These are phyloP conservation scores for Ammospiza caudacuta DNA, from an alignment of 2,113 vertebrate species.

Conservation along the genomic window DNA sequence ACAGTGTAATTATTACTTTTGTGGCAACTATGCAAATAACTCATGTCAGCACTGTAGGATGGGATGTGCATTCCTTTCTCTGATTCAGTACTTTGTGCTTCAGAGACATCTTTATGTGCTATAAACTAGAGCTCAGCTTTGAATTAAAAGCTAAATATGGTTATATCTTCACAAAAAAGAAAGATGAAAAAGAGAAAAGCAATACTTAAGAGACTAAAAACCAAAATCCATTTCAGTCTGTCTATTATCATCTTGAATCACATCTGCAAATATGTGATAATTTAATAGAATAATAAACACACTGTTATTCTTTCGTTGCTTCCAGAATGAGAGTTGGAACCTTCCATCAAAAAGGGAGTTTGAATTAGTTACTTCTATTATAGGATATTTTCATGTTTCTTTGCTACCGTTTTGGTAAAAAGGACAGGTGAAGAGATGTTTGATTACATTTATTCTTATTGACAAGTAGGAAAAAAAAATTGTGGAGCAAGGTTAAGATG, in stretches of 20 bases:
- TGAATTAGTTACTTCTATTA: background rate
- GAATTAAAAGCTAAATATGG: slow-evolving; percentile 28
- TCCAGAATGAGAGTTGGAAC: background rate
- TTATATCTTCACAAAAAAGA: background rate
- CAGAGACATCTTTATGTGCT: slow-evolving; percentile 46
- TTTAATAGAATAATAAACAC: background rate
- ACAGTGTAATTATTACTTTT: slow-evolving; percentile 77
- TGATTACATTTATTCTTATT: background rate
- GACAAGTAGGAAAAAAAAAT: background rate
- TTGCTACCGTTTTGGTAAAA: background rate
- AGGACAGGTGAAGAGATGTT: background rate
- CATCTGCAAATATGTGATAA: background rate
- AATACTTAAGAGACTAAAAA: background rate
- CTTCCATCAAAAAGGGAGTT: background rate
- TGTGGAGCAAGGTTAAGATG: background rate
- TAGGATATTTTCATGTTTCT: background rate
- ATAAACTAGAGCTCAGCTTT: slow-evolving; percentile 30
- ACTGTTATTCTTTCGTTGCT: background rate
- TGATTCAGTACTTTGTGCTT: slow-evolving; percentile 52
- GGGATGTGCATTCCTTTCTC: slow-evolving; percentile 49
- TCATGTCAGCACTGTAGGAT: slow-evolving; percentile 44
- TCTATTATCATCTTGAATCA: background rate
- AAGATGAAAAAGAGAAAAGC: background rate
- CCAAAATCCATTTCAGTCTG: background rate
- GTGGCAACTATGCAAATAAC: slow-evolving; percentile 75